phyloP scores from a whole-genome alignment of 2,113 vertebrate species.

The Oenanthe oenanthe region DNA sequence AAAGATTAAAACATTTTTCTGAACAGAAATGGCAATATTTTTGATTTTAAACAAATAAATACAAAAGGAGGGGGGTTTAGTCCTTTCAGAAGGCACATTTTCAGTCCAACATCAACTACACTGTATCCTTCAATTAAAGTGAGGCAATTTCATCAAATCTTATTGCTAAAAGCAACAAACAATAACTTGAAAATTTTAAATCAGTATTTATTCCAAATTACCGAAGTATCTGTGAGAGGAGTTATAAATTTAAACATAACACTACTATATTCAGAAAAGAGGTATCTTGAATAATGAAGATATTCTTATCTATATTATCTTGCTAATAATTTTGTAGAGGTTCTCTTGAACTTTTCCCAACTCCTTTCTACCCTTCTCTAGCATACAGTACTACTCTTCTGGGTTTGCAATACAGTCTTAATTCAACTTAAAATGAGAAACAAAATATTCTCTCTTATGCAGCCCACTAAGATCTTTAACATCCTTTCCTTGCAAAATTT shows the following conservation, averaged over 20 bases:
- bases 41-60: background rate
- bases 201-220: background rate
- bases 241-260: background rate
- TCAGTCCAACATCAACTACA: background rate
- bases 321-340: background rate
- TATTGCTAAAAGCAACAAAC: background rate
- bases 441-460: background rate
- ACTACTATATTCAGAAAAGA: background rate
- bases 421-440: background rate
- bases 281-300: background rate
- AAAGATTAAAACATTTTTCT: background rate
- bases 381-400: background rate
- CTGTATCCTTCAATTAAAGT: background rate
- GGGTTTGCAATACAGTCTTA: background rate
- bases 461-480: background rate
- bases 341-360: background rate
- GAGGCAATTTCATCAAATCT: background rate
- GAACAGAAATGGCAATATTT: background rate
- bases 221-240: background rate
- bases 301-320: background rate
- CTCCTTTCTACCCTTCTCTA: fast-evolving
- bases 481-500: constrained; percentile 33
- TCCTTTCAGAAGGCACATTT: background rate
- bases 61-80: background rate
- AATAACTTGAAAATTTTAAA: background rate